A percentile compares a stretch with the other conserved stretches of the same genome.
phyloP scores from a whole-genome alignment of 2,888 invertebrate species.

The Agriopis leucophaearia region DNA sequence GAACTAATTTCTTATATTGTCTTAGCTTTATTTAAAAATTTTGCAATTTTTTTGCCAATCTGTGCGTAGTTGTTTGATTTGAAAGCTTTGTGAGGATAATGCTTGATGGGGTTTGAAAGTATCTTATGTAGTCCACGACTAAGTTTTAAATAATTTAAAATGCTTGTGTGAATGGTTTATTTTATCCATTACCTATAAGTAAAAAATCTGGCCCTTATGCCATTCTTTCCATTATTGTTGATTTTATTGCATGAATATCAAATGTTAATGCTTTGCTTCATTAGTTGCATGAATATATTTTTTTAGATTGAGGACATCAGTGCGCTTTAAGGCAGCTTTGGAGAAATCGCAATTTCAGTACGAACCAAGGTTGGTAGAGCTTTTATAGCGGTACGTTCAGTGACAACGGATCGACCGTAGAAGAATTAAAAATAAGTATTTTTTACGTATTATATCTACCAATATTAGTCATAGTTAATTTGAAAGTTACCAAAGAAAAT shows the following conservation, averaged over 20 bases:
- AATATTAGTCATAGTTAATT: too few species aligned
- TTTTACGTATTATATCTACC: too few species aligned
- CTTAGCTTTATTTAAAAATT: too few species aligned
- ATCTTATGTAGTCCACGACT: not conserved
- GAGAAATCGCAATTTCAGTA: slow-evolving; percentile 12
- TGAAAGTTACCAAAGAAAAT: too few species aligned
- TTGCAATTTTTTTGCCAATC: not conserved
- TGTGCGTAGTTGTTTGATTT: not conserved
- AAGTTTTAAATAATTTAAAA: not conserved
- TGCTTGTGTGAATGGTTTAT: not conserved
- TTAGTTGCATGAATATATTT: slow-evolving; percentile 31
- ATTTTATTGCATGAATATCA: not conserved
- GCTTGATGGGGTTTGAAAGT: not conserved
- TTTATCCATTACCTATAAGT: not conserved
- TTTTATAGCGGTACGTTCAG: not conserved
- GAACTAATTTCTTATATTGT: not conserved
- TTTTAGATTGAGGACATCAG: slow-evolving; percentile 40
- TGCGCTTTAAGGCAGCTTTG: slow-evolving; percentile 37
- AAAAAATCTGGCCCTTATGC: not conserved
- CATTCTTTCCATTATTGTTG: not conserved
- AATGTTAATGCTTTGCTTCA: slow-evolving; percentile 23
- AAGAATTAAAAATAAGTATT: too few species aligned
- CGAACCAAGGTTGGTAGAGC: slow-evolving; percentile 36
- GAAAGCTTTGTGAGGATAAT: not conserved
- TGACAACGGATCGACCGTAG: not conserved